These are phyloP conservation scores for Lasioglossum leucozonium DNA, from an alignment of 2,888 invertebrate species.

Conservation along the genomic window DNA sequence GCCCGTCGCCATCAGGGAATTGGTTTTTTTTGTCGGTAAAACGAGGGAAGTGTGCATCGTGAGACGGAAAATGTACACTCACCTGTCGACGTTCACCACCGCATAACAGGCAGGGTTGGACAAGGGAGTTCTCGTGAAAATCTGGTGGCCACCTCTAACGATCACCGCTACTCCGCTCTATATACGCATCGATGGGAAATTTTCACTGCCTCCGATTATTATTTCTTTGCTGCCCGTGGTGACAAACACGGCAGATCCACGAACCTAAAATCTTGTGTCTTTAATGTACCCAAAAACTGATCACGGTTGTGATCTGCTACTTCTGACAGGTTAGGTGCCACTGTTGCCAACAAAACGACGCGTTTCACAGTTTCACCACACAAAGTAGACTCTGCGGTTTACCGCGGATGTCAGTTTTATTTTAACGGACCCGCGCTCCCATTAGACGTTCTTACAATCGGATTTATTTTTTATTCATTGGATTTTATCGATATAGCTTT, in stretches of 20 bases:
- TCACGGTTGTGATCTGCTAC: slow-evolving; percentile 64
- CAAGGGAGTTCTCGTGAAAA: slow-evolving; percentile 61
- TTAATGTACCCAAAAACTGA: slow-evolving; percentile 55
- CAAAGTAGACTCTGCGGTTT: background rate
- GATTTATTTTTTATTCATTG: background rate
- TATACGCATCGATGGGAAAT: slow-evolving; percentile 52
- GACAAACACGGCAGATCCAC: slow-evolving; percentile 55
- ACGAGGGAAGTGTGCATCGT: slow-evolving; percentile 38
- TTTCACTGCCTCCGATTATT: slow-evolving; percentile 51
- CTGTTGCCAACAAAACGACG: slow-evolving; percentile 67
- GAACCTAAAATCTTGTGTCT: slow-evolving; percentile 50
- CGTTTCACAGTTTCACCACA: background rate
- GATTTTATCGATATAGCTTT: background rate
- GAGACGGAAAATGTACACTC: slow-evolving; percentile 59
- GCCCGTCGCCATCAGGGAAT: slow-evolving; percentile 41
- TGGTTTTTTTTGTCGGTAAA: slow-evolving; percentile 41
- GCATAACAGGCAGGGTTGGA: slow-evolving; percentile 77
- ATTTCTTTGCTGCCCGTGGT: slow-evolving; percentile 41
- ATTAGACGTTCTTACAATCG: background rate
- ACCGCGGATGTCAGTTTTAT: background rate
- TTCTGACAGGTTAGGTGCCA: slow-evolving; percentile 77
- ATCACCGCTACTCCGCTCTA: slow-evolving; percentile 48
- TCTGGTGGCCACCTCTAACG: slow-evolving; percentile 57
- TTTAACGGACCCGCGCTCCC: background rate
- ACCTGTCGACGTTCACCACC: slow-evolving; percentile 79